Evolutionary conservation across 2,888 invertebrate species (phyloP).

Genomic region (Plemyria rubiginata): DNA sequence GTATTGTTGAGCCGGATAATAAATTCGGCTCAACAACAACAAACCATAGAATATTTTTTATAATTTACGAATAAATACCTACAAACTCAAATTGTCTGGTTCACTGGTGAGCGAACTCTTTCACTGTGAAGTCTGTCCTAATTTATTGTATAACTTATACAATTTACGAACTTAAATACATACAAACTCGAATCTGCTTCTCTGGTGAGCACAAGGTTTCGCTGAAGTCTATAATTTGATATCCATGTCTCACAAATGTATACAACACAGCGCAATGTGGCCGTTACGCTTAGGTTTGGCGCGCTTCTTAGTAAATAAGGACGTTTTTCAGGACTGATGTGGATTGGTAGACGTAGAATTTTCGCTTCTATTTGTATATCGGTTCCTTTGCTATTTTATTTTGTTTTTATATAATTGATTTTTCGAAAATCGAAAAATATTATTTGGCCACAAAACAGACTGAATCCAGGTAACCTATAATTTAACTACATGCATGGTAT

Average conservation of each 20-base stretch:
- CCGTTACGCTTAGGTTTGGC: background rate
- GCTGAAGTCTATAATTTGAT: background rate
- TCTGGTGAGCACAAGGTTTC: no score
- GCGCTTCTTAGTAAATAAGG: slow-evolving; percentile 9
- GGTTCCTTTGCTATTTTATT: slow-evolving; percentile 27
- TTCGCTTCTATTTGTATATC: slow-evolving; percentile 15
- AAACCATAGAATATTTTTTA: no score
- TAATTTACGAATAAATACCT: no score
- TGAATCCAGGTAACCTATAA: slow-evolving; percentile 45
- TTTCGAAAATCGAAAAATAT: background rate
- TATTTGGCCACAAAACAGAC: slow-evolving; percentile 43
- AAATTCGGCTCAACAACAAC: no score
- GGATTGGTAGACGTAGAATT: slow-evolving; percentile 15
- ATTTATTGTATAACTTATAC: no score
- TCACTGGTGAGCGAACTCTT: no score
- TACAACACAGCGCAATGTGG: background rate
- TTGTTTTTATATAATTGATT: slow-evolving; percentile 4
- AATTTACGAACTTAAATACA: no score
- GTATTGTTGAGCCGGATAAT: no score
- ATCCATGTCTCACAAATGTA: background rate
- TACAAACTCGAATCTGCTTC: no score
- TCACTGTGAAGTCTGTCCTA: no score
- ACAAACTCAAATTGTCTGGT: no score
- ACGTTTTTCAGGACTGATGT: slow-evolving; percentile 6
- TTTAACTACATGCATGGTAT: slow-evolving; percentile 38